Conservation (phyloP, 2,888 invertebrate species). For the Torymus auratus region DNA sequence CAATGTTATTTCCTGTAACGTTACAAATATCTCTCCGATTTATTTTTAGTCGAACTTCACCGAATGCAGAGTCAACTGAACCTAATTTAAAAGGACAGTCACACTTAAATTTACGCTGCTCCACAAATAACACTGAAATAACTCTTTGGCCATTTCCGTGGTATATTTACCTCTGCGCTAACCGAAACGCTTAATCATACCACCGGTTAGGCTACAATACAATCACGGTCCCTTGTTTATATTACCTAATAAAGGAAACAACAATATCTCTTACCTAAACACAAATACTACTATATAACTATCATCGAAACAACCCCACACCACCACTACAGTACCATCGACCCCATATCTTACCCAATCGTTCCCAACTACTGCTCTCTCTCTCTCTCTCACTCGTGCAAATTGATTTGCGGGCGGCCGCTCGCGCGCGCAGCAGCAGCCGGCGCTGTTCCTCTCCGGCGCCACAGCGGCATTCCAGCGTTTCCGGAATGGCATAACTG, state of each 20-base stretch:
- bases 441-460: constrained; percentile 62
- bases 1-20: not conserved
- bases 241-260: too few relatives aligned
- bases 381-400: constrained; percentile 55
- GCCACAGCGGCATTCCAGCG: constrained; percentile 71
- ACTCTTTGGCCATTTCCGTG: too few relatives aligned
- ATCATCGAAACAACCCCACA: too few relatives aligned
- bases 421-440: constrained; percentile 66
- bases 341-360: constrained; percentile 39
- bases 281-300: too few relatives aligned
- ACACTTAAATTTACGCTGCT: not conserved
- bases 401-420: constrained; percentile 72
- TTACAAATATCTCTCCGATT: not conserved
- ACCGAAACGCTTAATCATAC: too few relatives aligned
- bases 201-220: too few relatives aligned
- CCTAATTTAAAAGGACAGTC: not conserved
- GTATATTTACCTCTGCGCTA: too few relatives aligned
- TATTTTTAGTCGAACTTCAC: too few relatives aligned
- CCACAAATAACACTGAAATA: not conserved
- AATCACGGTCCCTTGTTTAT: too few relatives aligned
- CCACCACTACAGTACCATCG: not conserved
- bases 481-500: constrained; percentile 72
- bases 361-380: not conserved
- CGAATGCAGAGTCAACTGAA: too few relatives aligned
- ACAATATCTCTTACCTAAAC: too few relatives aligned